Conservation (phyloP, 2,113 vertebrate genomes). For the Notarius quadriscutis region DNA sequence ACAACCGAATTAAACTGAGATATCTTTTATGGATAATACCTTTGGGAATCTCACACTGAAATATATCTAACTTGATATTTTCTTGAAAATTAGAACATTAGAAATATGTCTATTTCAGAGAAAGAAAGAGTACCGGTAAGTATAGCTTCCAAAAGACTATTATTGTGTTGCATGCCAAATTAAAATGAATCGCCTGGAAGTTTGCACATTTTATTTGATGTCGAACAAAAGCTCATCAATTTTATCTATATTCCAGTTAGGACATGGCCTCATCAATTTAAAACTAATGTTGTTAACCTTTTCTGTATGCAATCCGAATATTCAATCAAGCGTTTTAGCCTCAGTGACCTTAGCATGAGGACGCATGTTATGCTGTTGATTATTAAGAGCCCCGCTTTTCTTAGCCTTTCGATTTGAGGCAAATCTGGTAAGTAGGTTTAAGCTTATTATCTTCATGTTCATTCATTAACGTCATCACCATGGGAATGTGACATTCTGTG, state of each 20-base stretch:
- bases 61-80: neutral
- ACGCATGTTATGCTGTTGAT: neutral
- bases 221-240: neutral
- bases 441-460: slow-evolving; percentile 8
- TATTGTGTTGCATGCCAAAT: neutral
- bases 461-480: slow-evolving; percentile 13
- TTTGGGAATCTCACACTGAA: neutral
- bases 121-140: neutral
- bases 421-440: slow-evolving; percentile 4
- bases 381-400: neutral
- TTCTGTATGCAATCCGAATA: neutral
- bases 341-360: neutral
- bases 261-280: neutral
- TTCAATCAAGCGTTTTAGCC: neutral
- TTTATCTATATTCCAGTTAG: neutral
- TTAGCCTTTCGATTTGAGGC: neutral
- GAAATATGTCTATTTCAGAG: neutral
- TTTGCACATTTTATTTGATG: neutral
- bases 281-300: slow-evolving; percentile 14
- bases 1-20: neutral
- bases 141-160: neutral
- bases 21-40: neutral
- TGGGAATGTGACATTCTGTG: neutral
- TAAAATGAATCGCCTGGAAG: neutral
- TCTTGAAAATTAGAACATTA: neutral